Conservation (phyloP, 2,113 vertebrate species). For the Girardinichthys multiradiatus region DNA sequence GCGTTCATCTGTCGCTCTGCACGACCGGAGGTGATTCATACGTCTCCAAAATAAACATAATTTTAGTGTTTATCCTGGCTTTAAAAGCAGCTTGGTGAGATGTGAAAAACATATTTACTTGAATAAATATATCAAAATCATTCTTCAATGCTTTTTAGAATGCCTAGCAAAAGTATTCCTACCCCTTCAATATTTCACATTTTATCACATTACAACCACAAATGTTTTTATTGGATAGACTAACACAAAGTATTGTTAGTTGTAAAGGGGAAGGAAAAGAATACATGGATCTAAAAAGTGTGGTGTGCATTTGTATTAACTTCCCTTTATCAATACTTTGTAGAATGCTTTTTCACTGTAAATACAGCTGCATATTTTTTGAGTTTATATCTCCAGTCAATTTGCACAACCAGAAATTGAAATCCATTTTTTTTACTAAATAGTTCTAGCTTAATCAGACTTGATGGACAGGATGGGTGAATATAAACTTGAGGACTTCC, state of each 20-base stretch:
- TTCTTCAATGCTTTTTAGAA: not conserved
- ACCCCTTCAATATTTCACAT: not conserved
- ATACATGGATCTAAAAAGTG: not conserved
- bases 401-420: too few species aligned
- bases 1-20: constrained; percentile 3
- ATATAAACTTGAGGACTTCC: too few species aligned
- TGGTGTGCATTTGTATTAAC: not conserved
- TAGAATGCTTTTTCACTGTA: not conserved
- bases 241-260: not conserved
- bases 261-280: not conserved
- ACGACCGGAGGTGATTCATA: not conserved
- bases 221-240: too few species aligned
- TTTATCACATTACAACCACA: not conserved
- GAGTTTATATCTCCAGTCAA: too few species aligned
- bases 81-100: not conserved
- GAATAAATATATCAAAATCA: not conserved
- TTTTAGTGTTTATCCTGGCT: not conserved
- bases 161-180: not conserved
- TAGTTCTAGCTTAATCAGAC: too few species aligned
- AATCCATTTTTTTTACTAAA: too few species aligned
- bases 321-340: not conserved
- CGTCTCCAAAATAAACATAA: constrained; percentile 1
- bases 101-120: not conserved
- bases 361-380: not conserved
- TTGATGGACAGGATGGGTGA: too few species aligned